These are phyloP conservation scores for Xanthia togata DNA, from an alignment of 2,888 invertebrate genomes.

Conservation along the genomic window DNA sequence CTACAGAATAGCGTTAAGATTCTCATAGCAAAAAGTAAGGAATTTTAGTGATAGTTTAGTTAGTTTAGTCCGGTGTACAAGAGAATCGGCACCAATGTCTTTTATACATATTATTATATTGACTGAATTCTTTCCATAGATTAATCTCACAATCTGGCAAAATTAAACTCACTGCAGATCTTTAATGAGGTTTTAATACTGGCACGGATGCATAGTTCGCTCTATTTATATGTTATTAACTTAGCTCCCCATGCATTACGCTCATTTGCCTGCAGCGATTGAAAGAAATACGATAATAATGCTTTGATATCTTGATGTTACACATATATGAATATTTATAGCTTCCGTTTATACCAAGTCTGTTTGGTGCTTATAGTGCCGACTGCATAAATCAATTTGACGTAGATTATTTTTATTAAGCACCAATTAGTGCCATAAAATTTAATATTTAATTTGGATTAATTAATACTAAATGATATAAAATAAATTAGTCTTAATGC, in stretches of 20 bases:
- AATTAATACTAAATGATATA: not conserved
- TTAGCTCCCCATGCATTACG: not conserved
- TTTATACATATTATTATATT: no score
- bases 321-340: conserved; percentile 15
- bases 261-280: conserved; percentile 15
- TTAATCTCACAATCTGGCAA: not conserved
- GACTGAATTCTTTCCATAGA: not conserved
- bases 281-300: conserved; percentile 31
- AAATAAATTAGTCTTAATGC: not conserved
- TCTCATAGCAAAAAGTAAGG: no score
- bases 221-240: conserved; percentile 10
- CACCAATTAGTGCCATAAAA: conserved; percentile 1
- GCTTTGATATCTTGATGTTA: conserved; percentile 31
- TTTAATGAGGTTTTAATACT: conserved; percentile 12
- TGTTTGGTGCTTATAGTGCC: not conserved
- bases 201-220: not conserved
- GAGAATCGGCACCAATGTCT: no score
- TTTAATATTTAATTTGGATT: not conserved
- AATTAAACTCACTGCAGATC: not conserved
- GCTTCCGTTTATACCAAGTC: conserved; percentile 22
- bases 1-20: no score
- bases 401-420: not conserved
- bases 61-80: no score
- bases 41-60: no score
- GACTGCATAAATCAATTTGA: conserved; percentile 3